Conservation (phyloP, 2,888 invertebrate species). For the Stictocephala bisonia region DNA sequence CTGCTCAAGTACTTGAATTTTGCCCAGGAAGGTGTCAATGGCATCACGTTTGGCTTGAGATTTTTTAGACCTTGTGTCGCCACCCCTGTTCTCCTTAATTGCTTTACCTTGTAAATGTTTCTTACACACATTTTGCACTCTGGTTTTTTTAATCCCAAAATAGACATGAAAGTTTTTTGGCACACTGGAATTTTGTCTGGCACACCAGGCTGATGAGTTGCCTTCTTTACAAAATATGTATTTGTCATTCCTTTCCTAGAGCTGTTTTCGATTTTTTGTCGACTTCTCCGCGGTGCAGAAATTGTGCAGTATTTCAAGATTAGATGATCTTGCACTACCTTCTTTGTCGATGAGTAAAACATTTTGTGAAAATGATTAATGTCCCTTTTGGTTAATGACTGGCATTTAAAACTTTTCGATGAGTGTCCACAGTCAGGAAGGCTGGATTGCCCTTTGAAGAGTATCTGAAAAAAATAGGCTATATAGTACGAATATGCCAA, state of each 20-base stretch:
- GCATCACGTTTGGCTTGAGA: slow-evolving; percentile 5
- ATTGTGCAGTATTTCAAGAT: slow-evolving; percentile 35
- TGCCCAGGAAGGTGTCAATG: slow-evolving; percentile 24
- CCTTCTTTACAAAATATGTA: slow-evolving; percentile 31
- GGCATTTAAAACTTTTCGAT: too few species aligned
- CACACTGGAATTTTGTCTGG: slow-evolving; percentile 32
- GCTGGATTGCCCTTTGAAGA: too few species aligned
- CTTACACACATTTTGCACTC: slow-evolving; percentile 32
- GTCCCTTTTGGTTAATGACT: slow-evolving; percentile 29
- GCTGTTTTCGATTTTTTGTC: slow-evolving; percentile 32
- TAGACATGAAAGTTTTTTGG: slow-evolving; percentile 37
- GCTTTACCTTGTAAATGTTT: too few species aligned
- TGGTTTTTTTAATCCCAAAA: slow-evolving; percentile 37
- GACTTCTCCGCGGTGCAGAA: slow-evolving; percentile 13
- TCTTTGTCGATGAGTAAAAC: slow-evolving; percentile 16
- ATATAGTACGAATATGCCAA: too few species aligned
- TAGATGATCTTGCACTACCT: slow-evolving; percentile 24
- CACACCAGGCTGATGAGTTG: slow-evolving; percentile 16
- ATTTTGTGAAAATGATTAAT: slow-evolving; percentile 24
- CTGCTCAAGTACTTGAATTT: slow-evolving; percentile 28
- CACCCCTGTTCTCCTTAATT: slow-evolving; percentile 36
- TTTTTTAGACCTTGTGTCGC: slow-evolving; percentile 15
- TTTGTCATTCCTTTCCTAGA: slow-evolving; percentile 38
- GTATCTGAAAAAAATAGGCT: too few species aligned
- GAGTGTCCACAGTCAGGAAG: too few species aligned